Conservation (phyloP, 2,797 vertebrate species). For the Anabas testudineus region DNA sequence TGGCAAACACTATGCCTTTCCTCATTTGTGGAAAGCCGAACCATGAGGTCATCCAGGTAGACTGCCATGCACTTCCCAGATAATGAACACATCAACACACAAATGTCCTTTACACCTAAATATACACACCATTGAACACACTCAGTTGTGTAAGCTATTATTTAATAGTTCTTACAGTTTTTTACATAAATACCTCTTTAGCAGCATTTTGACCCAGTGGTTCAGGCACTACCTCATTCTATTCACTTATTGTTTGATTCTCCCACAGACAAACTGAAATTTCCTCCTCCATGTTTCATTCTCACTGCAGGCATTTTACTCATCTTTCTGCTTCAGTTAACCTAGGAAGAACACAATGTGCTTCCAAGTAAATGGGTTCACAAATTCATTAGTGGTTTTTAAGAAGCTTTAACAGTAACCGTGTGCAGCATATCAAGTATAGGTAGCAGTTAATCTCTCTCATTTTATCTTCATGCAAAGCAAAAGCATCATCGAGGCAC, state of each 20-base stretch:
- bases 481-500: conserved; percentile 17
- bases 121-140: conserved; percentile 2
- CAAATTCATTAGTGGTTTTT: conserved; percentile 46
- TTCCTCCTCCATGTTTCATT: conserved; percentile 45
- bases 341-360: conserved; percentile 55
- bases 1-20: conserved; percentile 73
- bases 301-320: conserved; percentile 34
- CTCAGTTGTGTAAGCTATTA: not conserved
- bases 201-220: conserved; percentile 19
- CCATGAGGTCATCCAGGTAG: conserved; percentile 82
- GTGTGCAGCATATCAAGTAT: conserved; percentile 27
- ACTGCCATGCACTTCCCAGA: conserved; percentile 55
- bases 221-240: conserved; percentile 37
- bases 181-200: conserved; percentile 27
- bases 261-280: conserved; percentile 43
- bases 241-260: no score
- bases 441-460: conserved; percentile 53
- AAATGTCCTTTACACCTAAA: not conserved
- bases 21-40: conserved; percentile 64
- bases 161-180: not conserved
- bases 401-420: conserved; percentile 38
- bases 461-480: conserved; percentile 16
- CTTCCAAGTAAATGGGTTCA: conserved; percentile 55
- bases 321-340: conserved; percentile 42
- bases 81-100: conserved; percentile 12